Percentiles rank a stretch among this genome's conserved stretches.
phyloP scores from a whole-genome alignment of 2,113 vertebrate genomes.

The Coryphaenoides rupestris region DNA sequence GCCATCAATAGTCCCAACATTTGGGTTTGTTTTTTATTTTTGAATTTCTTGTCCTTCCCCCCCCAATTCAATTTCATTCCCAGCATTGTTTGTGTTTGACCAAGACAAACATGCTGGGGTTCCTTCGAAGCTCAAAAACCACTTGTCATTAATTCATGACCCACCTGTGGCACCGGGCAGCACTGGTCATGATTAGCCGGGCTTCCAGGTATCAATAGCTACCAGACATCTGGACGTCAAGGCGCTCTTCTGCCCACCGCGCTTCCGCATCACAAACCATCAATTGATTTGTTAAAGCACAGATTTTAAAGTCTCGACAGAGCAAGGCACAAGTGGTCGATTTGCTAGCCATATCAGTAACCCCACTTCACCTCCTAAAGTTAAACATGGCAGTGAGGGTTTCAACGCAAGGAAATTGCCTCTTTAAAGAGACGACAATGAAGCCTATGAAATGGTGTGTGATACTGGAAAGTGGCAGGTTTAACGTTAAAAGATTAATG shows the following conservation, averaged over 20 bases:
- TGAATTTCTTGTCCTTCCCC: neutral
- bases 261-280: neutral
- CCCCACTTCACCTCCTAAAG: too few relatives aligned
- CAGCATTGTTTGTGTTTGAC: neutral
- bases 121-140: neutral
- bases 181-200: constrained; percentile 27
- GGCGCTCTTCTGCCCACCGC: neutral
- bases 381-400: too few relatives aligned
- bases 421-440: too few relatives aligned
- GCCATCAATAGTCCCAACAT: neutral
- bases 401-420: too few relatives aligned
- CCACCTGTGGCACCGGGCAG: constrained; percentile 18
- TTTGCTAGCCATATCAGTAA: too few relatives aligned
- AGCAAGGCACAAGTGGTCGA: too few relatives aligned
- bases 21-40: constrained; percentile 11
- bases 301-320: too few relatives aligned
- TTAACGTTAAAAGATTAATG: too few relatives aligned
- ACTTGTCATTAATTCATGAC: constrained; percentile 15
- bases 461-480: too few relatives aligned
- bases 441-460: too few relatives aligned
- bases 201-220: constrained; percentile 3
- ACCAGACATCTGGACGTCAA: neutral
- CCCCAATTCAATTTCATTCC: neutral
- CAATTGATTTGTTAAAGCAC: too few relatives aligned
- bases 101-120: constrained; percentile 21